Evolutionary conservation across 2,888 invertebrate species (phyloP).

Genomic region (Microctonus aethiopoides): DNA sequence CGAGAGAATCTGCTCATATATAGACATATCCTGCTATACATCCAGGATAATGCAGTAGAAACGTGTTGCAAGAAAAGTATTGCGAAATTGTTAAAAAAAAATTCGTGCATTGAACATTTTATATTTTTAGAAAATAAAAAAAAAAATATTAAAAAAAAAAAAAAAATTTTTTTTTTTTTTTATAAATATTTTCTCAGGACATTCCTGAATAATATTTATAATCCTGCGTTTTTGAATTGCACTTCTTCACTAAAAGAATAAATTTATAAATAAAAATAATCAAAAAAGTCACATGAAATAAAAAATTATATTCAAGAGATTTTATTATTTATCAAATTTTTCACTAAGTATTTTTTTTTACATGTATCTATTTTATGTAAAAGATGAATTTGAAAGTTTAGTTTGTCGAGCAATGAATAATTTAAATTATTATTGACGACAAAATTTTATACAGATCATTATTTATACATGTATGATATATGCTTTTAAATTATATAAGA

Average conservation of each 20-base stretch:
- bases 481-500: background rate
- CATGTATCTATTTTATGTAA: no score
- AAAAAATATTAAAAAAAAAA: no score
- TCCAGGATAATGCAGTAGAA: background rate
- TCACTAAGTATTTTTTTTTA: no score
- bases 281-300: no score
- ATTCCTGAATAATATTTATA: no score
- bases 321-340: no score
- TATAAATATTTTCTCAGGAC: background rate
- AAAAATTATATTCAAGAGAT: no score
- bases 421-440: background rate
- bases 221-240: no score
- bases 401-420: background rate
- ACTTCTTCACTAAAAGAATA: no score
- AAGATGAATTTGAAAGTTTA: no score
- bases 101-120: background rate
- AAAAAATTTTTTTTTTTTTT: background rate
- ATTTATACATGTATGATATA: background rate
- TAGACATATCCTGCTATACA: background rate
- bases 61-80: background rate
- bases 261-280: no score
- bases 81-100: background rate
- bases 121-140: background rate
- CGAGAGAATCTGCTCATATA: background rate
- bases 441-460: background rate